Evolutionary conservation across 37 sponge, comb jelly and placozoan species (phyloP).

Genomic region (Haliclona indistincta): DNA sequence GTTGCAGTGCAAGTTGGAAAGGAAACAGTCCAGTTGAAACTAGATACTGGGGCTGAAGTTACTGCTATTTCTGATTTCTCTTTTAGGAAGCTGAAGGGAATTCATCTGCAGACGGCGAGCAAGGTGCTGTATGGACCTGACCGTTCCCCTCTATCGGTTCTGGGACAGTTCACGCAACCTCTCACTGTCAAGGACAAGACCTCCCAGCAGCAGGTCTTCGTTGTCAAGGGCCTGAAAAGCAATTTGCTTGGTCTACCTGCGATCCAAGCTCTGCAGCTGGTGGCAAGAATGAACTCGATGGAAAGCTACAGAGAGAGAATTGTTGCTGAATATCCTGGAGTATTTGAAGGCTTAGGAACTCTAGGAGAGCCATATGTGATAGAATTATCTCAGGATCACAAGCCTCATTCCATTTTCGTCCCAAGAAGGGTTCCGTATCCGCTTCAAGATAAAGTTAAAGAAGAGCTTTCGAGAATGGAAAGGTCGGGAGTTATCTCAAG

Average conservation of each 20-base stretch:
- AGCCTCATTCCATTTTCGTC: neutral
- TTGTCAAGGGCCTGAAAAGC: neutral
- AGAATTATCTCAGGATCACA: neutral
- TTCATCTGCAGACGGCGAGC: conserved; percentile 13
- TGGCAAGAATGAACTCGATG: neutral
- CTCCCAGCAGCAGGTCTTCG: neutral
- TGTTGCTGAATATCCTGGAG: neutral
- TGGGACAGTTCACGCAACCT: neutral
- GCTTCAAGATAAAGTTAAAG: neutral
- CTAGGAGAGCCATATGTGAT: neutral
- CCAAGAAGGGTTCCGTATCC: conserved; percentile 21
- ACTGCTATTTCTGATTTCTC: conserved; percentile 14
- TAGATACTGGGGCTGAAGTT: conserved; percentile 37
- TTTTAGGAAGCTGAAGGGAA: neutral
- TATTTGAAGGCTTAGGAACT: conserved; percentile 16
- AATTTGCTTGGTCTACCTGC: neutral
- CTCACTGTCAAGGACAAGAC: neutral
- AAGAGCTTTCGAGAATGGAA: conserved; percentile 39
- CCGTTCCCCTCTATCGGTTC: neutral
- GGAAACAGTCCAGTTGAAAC: conserved; percentile 15
- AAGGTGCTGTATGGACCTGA: conserved; percentile 23
- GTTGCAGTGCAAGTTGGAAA: neutral
- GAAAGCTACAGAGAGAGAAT: neutral
- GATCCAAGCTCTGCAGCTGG: neutral
- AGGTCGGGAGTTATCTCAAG: conserved; percentile 13